Evolutionary conservation across 2,888 invertebrate species (phyloP), one percentile per base, ranked within the genome.

Genomic region (Sepioteuthis lessoniana): DNA sequence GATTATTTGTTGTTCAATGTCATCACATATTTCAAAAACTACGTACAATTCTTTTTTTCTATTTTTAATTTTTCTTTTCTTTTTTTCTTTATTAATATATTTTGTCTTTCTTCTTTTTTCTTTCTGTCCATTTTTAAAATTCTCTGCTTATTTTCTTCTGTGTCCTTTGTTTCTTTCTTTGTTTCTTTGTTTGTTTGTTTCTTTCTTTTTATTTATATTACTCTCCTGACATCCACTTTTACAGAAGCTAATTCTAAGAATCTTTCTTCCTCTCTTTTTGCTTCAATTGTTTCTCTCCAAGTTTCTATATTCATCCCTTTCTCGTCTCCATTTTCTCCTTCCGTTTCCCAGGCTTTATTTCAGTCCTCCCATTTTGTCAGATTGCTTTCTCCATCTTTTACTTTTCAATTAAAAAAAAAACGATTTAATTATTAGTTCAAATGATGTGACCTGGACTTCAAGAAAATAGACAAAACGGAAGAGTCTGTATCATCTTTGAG

Each of bases 381-480:
- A 76, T 35, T 16, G 19, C 35, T 35, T 76, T 76, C 35, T 76
- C 3, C n/a, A 25, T 35, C n/a, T n/a, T 76, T 76, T 76, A 76
- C 16, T n/a, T 76, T 76, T 76, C 76, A 76, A 76, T 76, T 76
- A 76, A 76, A 76, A 76, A 76, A n/a, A 76, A n/a, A 76, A 76
- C 13, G n/a, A n/a, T 76, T 76, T n/a, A 76, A 76, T 76, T 76
- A 76, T 76, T n/a, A 76, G n/a, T 76, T 76, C n/a, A 76, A 76
- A 35, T 76, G 76, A 76, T 76, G n/a, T 76, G 76, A 76, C 76
- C 76, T 76, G n/a, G 76, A 76, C 76, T 76, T 76, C 13, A 76
- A 76, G n/a, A 35, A 76, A 76, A n/a, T 76, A 76, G n/a, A 35
- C 76, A 76, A 76, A 76, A 76, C 76, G 13, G 13, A 76, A 76